Base-by-base conservation (phyloP, 2,113 vertebrate species). In the Scolopax mira region DNA sequence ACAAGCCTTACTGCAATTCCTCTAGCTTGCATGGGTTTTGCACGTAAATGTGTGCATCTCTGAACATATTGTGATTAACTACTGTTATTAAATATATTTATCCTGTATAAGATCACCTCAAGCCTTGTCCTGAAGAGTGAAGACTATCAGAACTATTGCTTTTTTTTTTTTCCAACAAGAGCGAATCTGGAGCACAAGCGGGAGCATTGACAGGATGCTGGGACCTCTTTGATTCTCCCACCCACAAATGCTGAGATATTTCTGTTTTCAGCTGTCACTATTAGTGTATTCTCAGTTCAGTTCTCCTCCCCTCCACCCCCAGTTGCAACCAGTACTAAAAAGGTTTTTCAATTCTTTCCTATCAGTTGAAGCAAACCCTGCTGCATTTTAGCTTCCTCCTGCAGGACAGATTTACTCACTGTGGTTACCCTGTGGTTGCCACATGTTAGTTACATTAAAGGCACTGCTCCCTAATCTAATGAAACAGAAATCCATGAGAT, bases 351-450 rank as follows among this genome's bases (percentile, higher is more conserved):
- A 67, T 80, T 71, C 67, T 88, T 67, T 88, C 69, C 79, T 61
- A 83, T 64, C 74, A 88, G 79, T 23, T 67, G 85, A 92, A 92
- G 77, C 69, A 94, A 97, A 85, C 69, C 33, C 80, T 89, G 73
- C 73, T 90, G 83, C 44, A 86, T 79, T 92, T 75, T 24, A 79
- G 70, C 88, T 94, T 92, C 86, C 94, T 94, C 78, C 86, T 92
- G 88, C 66, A 89, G 80, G 92, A 86, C 92, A 92, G 93, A 97
- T 96, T 95, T 95, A 84, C 83, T 89, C 65, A 35, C 83, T 92
- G 96, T 95, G 92, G 93, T 96, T 92, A 72, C 77, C 62, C 73
- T 94, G 93, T 93, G 96, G 93, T 92, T 81, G 83, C 83, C 88
- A 90, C 83, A 94, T 93, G 94, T 86, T 96, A 92, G 61, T 79